Evolutionary conservation across 2,888 invertebrate genomes (phyloP), one percentile per base, ranked within the genome.

Genomic region (Doris montereyensis): DNA sequence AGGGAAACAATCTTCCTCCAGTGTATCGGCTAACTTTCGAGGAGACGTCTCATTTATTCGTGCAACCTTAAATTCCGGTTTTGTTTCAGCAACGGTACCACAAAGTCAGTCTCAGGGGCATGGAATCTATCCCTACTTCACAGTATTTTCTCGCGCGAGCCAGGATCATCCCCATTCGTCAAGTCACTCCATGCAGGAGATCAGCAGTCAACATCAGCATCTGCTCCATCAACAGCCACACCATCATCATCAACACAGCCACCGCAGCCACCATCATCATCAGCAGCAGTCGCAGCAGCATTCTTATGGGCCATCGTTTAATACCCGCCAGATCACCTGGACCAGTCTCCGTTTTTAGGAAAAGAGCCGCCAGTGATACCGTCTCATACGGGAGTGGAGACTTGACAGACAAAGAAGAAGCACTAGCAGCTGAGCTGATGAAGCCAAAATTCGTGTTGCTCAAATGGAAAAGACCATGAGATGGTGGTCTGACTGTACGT

Each of bases 381-480:
- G 0, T 79, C 79, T 13, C 80, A 87, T 67, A 85, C 84, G 81
- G 91, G 91, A 76, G 90, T 90, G 86, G 90, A 90, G 76, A 87
- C 89, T 60, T 79, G 81, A 78, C 79, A 78, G 58, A 79, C 80
- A 87, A 90, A 77, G 91, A 94, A 93, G 94, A 94, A 70, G 91
- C 95, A 79, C 93, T 94, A 13, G 93, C 94, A 87, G 93, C 97
- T 71, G 98, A 99, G 90, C 93, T 99, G 97, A 98, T 89, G 98
- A 98, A 89, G 97, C 97, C 0, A 93, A 97, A 84, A 97, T 97
- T 2, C 93, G 98, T 82, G 97, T 97, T 21, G 95, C 97, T 0
- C 98, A 99, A 92, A 99, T 99, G 99, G 99, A 99, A 91, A 98
- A 98, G 92, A 99, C 98, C 0, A 98, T 99, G 98, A 85, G 97